Percentiles rank a stretch among this genome's conserved stretches.
Evolutionary conservation across 2,113 vertebrate genomes (phyloP).

Genomic region (Labeo catla): DNA sequence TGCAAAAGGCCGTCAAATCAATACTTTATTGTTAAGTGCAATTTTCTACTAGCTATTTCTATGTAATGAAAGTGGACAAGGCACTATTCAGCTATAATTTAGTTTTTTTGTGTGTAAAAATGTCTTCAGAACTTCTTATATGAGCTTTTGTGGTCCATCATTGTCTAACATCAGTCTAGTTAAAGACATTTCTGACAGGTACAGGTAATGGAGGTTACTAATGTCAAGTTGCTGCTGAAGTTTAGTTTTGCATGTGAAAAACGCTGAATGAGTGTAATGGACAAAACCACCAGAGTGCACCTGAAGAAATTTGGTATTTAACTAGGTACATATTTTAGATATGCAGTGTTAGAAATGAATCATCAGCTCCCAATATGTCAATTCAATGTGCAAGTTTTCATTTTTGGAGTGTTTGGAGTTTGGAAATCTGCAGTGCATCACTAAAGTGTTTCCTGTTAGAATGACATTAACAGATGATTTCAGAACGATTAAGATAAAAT

Average conservation of each 20-base stretch:
- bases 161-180: not conserved
- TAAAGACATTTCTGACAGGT: not conserved
- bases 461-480: not conserved
- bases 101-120: not conserved
- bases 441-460: not conserved
- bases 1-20: not conserved
- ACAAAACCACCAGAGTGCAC: not conserved
- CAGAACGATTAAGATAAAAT: not conserved
- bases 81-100: not conserved
- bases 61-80: not conserved
- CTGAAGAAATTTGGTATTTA: not conserved
- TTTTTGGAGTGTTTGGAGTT: not conserved
- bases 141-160: not conserved
- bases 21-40: not conserved
- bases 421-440: not conserved
- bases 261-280: not conserved
- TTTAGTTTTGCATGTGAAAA: not conserved
- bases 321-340: not conserved
- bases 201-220: not conserved
- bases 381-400: not conserved
- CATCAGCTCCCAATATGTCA: not conserved
- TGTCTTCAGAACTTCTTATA: not conserved
- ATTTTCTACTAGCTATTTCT: not conserved
- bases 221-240: not conserved
- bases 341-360: not conserved